Conservation (phyloP, 2,797 vertebrate genomes). For the Sciaenops ocellatus region DNA sequence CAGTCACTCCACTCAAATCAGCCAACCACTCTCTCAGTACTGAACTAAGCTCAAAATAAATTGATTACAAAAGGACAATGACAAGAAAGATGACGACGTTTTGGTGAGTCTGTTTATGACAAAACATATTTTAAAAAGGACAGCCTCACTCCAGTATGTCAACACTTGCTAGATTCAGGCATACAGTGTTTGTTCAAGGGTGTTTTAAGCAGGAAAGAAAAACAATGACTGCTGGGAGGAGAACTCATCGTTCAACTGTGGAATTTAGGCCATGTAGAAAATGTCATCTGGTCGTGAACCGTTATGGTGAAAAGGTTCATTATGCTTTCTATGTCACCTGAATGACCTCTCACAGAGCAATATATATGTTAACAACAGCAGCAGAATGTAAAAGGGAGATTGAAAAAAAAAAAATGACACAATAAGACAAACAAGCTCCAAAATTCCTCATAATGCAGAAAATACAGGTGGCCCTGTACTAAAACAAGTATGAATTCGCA, state of each 20-base stretch:
- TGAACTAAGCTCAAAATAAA: constrained; percentile 15
- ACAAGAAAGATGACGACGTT: neutral
- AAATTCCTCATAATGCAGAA: neutral
- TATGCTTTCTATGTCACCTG: neutral
- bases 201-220: neutral
- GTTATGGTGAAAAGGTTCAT: neutral
- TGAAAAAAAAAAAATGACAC: constrained; percentile 1
- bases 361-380: constrained; percentile 53
- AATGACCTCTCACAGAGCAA: constrained; percentile 19
- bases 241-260: constrained; percentile 5
- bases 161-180: neutral
- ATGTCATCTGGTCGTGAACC: neutral
- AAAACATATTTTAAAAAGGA: neutral
- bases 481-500: too few species aligned
- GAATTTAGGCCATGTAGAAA: constrained; percentile 31
- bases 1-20: neutral
- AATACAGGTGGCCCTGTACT: neutral
- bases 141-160: neutral
- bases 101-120: constrained; percentile 6
- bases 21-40: neutral
- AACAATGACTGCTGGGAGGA: neutral
- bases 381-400: neutral
- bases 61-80: neutral
- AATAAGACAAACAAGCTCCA: neutral
- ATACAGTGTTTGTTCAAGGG: neutral